Evolutionary conservation across 1,140 invertebrate species (phyloP), one percentile per base, ranked within the genome.

Genomic region (Gonatopus flavifemur): DNA sequence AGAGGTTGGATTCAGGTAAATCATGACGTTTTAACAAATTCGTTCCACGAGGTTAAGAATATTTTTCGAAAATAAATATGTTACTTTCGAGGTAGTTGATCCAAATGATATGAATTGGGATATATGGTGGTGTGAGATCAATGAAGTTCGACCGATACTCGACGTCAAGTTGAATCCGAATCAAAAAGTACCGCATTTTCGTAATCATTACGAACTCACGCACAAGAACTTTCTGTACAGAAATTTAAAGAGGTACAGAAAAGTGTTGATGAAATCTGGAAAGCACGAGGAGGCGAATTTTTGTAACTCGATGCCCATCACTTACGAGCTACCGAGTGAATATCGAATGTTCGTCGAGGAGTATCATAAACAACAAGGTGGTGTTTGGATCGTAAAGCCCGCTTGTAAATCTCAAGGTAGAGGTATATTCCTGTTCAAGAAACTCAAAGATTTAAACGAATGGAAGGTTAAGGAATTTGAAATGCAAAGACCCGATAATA

Each of bases 351-450:
- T 77, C 33, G 49, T 70, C 31, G 77, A 75, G 42, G 82, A 86
- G 48, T 83, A 83, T 57, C 69, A 79, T 28, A 80, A 78, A 49
- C 77, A 80, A 43, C 67, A 64, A 1, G 80, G 80, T 0, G 74
- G 70, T 0, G 83, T 80, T 5, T 86, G 83, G 82, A 85, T 86
- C 32, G 84, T 86, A 59, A 85, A 86, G 57, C 84, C 84, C 3
- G 80, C 79, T 24, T 77, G 72, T 3, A 67, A 76, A 12, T 76
- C 75, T 4, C 76, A 77, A 59, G 80, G 80, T 9, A 64, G 62
- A 46, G 79, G 79, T 6, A 86, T 86, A 44, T 85, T 85, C 62
- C 70, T 86, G 16, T 84, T 86, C 42, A 81, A 82, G 60, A 81
- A 79, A 36, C 35, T 78, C 9, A 74, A 66, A 37, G 69, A 77